phyloP scores from a whole-genome alignment of 1,140 invertebrate genomes.

The Arion vulgaris region DNA sequence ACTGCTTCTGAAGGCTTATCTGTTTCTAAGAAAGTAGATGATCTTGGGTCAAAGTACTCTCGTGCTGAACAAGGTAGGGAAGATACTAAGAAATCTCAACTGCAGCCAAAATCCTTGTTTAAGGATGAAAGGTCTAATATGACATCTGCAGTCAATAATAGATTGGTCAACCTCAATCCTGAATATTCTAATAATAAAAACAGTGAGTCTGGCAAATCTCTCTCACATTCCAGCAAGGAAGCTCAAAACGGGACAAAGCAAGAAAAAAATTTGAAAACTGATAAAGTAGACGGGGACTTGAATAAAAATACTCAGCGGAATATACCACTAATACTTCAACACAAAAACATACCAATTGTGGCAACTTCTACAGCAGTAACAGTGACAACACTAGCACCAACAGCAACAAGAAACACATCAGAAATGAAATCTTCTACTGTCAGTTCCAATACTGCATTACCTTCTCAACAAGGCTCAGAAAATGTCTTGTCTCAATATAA shows the following conservation, averaged over 20 bases:
- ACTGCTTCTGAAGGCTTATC: background rate
- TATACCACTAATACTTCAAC: slow-evolving; percentile 34
- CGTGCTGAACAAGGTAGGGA: slow-evolving; percentile 25
- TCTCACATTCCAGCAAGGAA: slow-evolving; percentile 30
- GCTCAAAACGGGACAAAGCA: slow-evolving; percentile 24
- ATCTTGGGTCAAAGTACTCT: slow-evolving; percentile 6
- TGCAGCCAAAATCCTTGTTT: slow-evolving; percentile 15
- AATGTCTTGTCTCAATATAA: background rate
- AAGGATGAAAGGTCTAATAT: background rate
- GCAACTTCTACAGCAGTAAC: background rate
- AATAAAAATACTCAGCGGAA: background rate
- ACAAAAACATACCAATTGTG: background rate
- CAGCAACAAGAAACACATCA: background rate
- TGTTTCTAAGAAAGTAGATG: background rate
- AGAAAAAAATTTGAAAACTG: background rate
- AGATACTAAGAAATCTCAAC: slow-evolving; percentile 32
- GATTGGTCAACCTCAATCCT: background rate
- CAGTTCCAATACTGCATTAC: background rate
- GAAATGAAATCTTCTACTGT: background rate
- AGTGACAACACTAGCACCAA: background rate
- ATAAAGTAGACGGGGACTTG: background rate
- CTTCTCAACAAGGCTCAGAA: background rate
- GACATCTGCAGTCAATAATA: background rate
- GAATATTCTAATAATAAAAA: background rate
- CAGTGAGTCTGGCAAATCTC: background rate